These are phyloP conservation scores for Lasioglossum malachurum DNA, from an alignment of 2,888 invertebrate species.

Conservation along the genomic window DNA sequence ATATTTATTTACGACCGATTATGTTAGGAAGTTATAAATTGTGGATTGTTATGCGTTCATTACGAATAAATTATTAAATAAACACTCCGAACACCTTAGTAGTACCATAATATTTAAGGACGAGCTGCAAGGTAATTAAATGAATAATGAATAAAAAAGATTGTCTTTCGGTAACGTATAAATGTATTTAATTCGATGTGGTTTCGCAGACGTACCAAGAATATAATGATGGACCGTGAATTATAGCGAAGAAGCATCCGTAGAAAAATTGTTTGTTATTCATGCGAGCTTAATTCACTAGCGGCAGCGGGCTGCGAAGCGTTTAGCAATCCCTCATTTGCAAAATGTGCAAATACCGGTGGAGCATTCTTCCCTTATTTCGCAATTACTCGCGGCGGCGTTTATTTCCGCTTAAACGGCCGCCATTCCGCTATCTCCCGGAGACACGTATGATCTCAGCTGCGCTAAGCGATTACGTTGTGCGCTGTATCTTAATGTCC, in stretches of 20 bases:
- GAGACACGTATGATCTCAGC: conserved; percentile 55
- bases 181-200: no score
- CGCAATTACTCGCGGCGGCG: not conserved
- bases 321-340: not conserved
- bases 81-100: not conserved
- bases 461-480: conserved; percentile 58
- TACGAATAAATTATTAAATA: not conserved
- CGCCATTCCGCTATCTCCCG: conserved; percentile 49
- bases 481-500: conserved; percentile 60
- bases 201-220: not conserved
- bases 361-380: not conserved
- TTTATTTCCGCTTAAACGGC: conserved; percentile 43
- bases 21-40: not conserved
- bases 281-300: not conserved
- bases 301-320: not conserved
- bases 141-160: not conserved
- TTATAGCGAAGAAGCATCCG: not conserved
- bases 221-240: not conserved
- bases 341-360: not conserved
- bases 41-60: not conserved
- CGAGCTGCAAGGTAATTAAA: not conserved
- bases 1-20: not conserved
- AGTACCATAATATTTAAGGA: not conserved
- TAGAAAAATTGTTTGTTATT: not conserved
- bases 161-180: not conserved